These are phyloP conservation scores for Zosterops pallidus DNA, from an alignment of 2,113 vertebrate species.

Conservation along the genomic window DNA sequence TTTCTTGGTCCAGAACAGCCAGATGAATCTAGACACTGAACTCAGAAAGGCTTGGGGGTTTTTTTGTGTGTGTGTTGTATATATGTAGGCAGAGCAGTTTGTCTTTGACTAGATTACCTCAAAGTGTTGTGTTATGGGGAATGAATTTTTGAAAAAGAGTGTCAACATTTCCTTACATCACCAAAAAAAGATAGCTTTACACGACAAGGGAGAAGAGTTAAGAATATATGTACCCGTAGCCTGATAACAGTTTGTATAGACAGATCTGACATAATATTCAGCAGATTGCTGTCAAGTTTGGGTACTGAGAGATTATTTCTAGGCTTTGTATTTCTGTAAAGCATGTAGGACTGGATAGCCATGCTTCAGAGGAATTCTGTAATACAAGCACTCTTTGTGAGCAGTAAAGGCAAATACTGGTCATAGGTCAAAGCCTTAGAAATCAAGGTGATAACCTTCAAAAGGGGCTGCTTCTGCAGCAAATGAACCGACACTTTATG, in stretches of 20 bases:
- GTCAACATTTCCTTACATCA: not conserved
- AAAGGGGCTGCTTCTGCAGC: conserved; percentile 12
- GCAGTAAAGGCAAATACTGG: not conserved
- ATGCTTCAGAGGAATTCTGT: not conserved
- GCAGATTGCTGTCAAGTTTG: not conserved
- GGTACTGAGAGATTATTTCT: not conserved
- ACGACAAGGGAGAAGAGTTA: not conserved
- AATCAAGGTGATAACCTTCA: conserved; percentile 17
- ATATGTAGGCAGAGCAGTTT: not conserved
- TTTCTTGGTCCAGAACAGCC: not conserved
- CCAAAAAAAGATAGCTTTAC: not conserved
- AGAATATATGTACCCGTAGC: not conserved
- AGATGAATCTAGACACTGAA: not conserved
- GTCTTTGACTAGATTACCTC: not conserved
- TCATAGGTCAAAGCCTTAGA: not conserved
- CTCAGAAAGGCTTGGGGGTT: not conserved
- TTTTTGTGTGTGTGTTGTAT: not conserved
- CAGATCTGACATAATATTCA: not conserved
- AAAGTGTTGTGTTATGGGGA: not conserved
- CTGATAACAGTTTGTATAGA: not conserved
- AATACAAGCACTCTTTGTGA: not conserved
- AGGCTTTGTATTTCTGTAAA: not conserved
- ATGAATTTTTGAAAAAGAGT: not conserved
- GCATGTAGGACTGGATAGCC: not conserved
- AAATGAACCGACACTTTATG: not conserved